These are phyloP conservation scores for Coptodon bakossiorum DNA, from an alignment of 2,113 vertebrate genomes.

Conservation along the genomic window DNA sequence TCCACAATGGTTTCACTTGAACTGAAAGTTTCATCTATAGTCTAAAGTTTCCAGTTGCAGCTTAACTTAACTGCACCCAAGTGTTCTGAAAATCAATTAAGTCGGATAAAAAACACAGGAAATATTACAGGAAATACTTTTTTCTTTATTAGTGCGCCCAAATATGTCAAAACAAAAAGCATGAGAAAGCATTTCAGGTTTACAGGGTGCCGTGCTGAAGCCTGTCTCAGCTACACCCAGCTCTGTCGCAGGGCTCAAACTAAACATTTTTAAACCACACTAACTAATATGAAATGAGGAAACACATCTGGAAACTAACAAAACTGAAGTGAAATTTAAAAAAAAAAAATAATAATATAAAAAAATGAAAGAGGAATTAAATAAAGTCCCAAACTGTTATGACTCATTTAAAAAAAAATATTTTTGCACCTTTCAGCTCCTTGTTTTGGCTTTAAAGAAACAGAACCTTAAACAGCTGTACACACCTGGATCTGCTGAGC, in stretches of 20 bases:
- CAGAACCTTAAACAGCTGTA: neutral
- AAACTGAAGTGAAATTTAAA: fast-evolving
- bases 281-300: neutral
- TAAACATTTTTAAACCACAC: neutral
- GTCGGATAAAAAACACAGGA: neutral
- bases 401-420: neutral
- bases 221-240: neutral
- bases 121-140: neutral
- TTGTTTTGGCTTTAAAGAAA: neutral
- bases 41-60: neutral
- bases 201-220: neutral
- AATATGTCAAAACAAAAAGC: neutral
- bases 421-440: neutral
- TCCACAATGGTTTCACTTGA: neutral
- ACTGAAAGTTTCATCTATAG: neutral
- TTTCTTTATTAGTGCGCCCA: neutral
- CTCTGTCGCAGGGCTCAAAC: neutral
- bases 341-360: neutral
- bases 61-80: neutral
- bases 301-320: neutral
- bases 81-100: neutral
- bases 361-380: neutral
- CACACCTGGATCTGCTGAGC: neutral
- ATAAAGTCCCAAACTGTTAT: fast-evolving
- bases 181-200: neutral